These are phyloP conservation scores for Parnassius mnemosyne DNA, from an alignment of 2,888 invertebrate genomes.

Conservation along the genomic window DNA sequence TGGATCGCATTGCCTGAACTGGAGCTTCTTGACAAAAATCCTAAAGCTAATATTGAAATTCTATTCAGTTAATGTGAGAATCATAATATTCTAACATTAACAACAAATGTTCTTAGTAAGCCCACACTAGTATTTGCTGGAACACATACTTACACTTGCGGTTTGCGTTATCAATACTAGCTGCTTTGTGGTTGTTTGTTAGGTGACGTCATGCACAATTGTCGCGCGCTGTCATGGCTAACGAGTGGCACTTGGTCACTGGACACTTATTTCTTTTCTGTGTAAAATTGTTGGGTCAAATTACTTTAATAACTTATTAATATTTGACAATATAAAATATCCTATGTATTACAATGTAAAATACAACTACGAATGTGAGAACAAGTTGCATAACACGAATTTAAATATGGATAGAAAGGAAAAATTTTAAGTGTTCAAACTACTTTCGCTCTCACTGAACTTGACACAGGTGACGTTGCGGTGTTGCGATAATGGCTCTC, in stretches of 20 bases:
- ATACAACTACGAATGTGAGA: not conserved
- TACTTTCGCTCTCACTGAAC: conserved; percentile 69
- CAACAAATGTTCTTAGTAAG: conserved; percentile 16
- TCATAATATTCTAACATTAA: too few species aligned
- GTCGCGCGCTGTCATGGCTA: conserved; percentile 74
- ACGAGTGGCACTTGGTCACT: conserved; percentile 63
- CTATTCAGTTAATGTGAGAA: not conserved
- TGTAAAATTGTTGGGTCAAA: conserved; percentile 37
- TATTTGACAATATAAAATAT: conserved; percentile 1
- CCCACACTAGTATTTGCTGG: conserved; percentile 12
- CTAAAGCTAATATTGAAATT: not conserved
- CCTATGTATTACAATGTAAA: not conserved
- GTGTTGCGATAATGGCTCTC: conserved; percentile 43
- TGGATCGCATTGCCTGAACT: not conserved
- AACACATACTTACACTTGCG: conserved; percentile 46
- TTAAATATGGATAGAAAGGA: not conserved
- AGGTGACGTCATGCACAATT: conserved; percentile 73
- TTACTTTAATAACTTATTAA: conserved; percentile 3
- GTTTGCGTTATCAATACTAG: conserved; percentile 54
- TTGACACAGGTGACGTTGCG: conserved; percentile 53
- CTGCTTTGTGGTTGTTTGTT: conserved; percentile 36
- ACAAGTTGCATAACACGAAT: conserved; percentile 1
- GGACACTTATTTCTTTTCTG: conserved; percentile 43
- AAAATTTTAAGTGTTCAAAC: conserved; percentile 29
- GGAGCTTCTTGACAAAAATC: too few species aligned